Conservation (phyloP, 2,888 invertebrate species). For the Hyposoter dolosus region DNA sequence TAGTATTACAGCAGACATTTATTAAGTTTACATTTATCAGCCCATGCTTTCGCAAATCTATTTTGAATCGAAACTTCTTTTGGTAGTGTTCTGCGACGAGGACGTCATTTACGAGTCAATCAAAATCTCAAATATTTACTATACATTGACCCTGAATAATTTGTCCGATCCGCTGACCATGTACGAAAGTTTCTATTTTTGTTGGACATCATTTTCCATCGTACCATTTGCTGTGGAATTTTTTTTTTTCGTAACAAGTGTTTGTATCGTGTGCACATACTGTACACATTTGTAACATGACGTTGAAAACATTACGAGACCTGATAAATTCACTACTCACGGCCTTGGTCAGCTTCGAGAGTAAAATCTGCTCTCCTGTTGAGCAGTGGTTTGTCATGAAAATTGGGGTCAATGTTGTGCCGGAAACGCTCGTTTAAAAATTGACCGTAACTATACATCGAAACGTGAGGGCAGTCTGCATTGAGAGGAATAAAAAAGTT, state of each 20-base stretch:
- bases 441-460: constrained; percentile 26
- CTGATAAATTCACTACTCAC: constrained; percentile 55
- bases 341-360: constrained; percentile 68
- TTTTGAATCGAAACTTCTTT: not conserved
- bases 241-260: constrained; percentile 8
- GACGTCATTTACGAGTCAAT: not conserved
- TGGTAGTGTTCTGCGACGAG: not conserved
- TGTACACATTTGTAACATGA: constrained; percentile 27
- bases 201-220: constrained; percentile 28
- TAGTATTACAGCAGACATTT: too few species aligned
- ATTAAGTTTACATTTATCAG: too few species aligned
- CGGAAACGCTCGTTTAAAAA: constrained; percentile 73
- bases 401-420: constrained; percentile 75
- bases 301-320: constrained; percentile 43
- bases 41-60: too few species aligned
- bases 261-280: not conserved
- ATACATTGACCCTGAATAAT: constrained; percentile 39
- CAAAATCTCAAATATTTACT: not conserved
- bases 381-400: constrained; percentile 73
- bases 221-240: constrained; percentile 42
- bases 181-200: constrained; percentile 17
- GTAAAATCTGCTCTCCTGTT: constrained; percentile 55
- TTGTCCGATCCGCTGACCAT: constrained; percentile 48
- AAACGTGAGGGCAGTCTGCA: constrained; percentile 26
- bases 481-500: not conserved